Percentiles rank a stretch among this genome's conserved stretches.
These are phyloP conservation scores for Parazoanthus darwini DNA, from an alignment of 92 coral and sea anemone species.

Conservation along the genomic window DNA sequence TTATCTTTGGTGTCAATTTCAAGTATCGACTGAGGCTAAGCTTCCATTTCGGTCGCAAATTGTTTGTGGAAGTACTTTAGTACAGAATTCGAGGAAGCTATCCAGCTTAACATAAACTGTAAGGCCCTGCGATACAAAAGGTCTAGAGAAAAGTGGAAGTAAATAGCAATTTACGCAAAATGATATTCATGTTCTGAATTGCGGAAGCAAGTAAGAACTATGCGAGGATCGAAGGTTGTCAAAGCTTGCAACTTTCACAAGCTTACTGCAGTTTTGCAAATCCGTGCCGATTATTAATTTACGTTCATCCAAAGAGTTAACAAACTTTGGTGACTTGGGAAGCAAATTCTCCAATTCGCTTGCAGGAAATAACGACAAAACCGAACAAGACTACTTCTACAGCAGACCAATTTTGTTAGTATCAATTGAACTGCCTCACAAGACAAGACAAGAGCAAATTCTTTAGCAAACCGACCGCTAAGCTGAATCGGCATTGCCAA, in stretches of 20 bases:
- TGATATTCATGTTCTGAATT: not conserved
- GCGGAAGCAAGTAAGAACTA: slow-evolving; percentile 2
- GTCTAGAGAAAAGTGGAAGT: not conserved
- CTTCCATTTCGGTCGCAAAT: not conserved
- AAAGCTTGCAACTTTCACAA: not conserved
- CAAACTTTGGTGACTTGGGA: not conserved
- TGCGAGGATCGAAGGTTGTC: not conserved
- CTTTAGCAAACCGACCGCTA: not conserved
- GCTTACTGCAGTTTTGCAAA: not conserved
- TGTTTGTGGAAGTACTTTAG: not conserved
- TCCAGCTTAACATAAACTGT: not conserved
- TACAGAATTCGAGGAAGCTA: not conserved
- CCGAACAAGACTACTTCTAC: not conserved
- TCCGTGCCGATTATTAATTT: not conserved
- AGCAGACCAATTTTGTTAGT: not conserved
- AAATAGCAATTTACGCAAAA: not conserved
- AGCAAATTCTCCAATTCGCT: not conserved
- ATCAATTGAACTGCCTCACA: not conserved
- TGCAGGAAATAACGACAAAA: not conserved
- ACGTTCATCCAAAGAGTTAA: not conserved
- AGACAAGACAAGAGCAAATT: not conserved
- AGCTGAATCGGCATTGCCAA: not conserved
- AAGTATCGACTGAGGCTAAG: too few species aligned
- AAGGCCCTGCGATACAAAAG: not conserved
- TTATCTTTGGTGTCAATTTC: not conserved